Evolutionary conservation across 2,888 invertebrate species (phyloP).

Genomic region (Halocaridina rubra): DNA sequence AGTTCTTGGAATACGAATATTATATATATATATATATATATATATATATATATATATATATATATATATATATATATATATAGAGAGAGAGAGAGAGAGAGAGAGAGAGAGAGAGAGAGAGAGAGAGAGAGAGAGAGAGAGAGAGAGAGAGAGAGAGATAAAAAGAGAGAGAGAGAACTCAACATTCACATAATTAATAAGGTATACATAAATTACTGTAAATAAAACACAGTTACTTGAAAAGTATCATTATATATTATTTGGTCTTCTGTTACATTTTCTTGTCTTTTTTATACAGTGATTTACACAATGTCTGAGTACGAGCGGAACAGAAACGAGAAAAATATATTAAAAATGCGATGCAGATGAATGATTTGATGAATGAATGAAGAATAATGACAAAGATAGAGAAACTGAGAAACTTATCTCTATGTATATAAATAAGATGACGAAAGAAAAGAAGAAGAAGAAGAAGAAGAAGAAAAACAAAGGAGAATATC

Average conservation of each 20-base stretch:
- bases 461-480: too few relatives aligned
- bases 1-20: too few relatives aligned
- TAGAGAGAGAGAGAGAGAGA: too few relatives aligned
- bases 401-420: too few relatives aligned
- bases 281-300: slow-evolving; percentile 24
- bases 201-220: too few relatives aligned
- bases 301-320: slow-evolving; percentile 19
- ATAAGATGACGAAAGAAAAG: too few relatives aligned
- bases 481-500: too few relatives aligned
- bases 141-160: not conserved
- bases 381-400: too few relatives aligned
- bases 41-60: not conserved
- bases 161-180: not conserved
- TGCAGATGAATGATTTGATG: not conserved
- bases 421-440: too few relatives aligned
- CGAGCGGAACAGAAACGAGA: not conserved
- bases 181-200: not conserved
- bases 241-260: slow-evolving; percentile 25
- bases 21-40: not conserved
- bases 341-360: not conserved
- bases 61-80: too few relatives aligned
- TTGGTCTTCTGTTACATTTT: slow-evolving; percentile 17
- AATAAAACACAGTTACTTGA: not conserved
- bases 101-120: not conserved
- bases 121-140: too few relatives aligned